Percentiles rank a stretch among this genome's conserved stretches.
These are phyloP conservation scores for Imbricaverruca yamaguchii DNA, from an alignment of 2,888 invertebrate species.

Conservation along the genomic window DNA sequence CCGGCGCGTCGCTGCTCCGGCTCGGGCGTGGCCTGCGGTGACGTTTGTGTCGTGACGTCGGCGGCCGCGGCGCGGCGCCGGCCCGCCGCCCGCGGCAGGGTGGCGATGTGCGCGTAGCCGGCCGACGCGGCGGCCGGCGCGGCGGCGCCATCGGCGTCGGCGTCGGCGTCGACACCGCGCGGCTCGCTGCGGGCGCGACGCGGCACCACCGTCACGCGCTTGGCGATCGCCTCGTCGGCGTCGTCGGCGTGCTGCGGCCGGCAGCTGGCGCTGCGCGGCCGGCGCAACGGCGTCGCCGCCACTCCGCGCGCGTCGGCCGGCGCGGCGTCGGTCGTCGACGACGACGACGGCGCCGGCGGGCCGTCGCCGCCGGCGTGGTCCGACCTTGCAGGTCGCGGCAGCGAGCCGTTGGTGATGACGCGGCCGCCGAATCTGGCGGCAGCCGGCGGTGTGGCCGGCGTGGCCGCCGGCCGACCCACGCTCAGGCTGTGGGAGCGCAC, in stretches of 20 bases:
- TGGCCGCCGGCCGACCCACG: not conserved
- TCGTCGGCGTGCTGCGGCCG: not conserved
- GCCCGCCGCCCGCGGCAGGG: not conserved
- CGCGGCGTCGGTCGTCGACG: too few species aligned
- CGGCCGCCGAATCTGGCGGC: not conserved
- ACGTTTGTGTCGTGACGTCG: not conserved
- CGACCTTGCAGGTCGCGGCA: not conserved
- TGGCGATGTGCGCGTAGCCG: conserved; percentile 5
- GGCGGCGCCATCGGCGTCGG: not conserved
- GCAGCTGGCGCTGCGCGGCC: conserved; percentile 1
- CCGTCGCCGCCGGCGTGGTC: too few species aligned
- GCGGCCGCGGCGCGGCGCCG: not conserved
- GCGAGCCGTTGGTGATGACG: conserved; percentile 13
- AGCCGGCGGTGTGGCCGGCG: not conserved
- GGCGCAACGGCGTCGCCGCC: not conserved
- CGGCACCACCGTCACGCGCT: conserved; percentile 5
- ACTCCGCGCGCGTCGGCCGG: too few species aligned
- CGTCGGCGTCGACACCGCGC: not conserved
- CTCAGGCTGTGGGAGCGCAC: not conserved
- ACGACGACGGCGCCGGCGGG: too few species aligned
- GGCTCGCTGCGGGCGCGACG: conserved; percentile 2
- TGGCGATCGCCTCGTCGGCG: not conserved
- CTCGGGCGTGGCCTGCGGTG: not conserved
- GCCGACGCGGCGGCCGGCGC: not conserved
- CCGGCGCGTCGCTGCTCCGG: not conserved